A percentile compares a stretch with the other conserved stretches of the same genome.
Evolutionary conservation across 1,140 invertebrate species (phyloP).

Genomic region (Muscidifurax raptorellus): DNA sequence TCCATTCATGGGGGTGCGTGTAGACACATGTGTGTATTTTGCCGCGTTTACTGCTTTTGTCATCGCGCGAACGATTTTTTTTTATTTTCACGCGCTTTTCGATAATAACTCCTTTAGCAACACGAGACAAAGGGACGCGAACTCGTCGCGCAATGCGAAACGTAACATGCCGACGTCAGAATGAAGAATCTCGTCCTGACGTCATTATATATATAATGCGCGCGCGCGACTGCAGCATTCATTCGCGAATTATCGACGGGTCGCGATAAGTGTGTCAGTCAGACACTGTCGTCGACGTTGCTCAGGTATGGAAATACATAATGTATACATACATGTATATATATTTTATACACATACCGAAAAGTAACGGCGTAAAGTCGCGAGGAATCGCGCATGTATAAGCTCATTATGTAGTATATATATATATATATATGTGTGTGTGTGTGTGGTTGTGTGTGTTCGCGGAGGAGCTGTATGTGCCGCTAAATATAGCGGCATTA

Average conservation of each 20-base stretch:
- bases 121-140: too few species aligned
- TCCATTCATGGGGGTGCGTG: background rate
- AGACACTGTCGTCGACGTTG: background rate
- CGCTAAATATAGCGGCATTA: constrained; percentile 41
- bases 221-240: background rate
- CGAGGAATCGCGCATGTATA: background rate
- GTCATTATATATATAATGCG: too few species aligned
- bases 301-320: background rate
- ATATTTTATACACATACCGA: background rate
- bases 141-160: too few species aligned
- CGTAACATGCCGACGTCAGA: background rate
- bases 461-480: background rate
- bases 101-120: too few species aligned
- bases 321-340: background rate
- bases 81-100: too few species aligned
- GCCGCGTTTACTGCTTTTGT: too few species aligned
- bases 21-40: background rate
- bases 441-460: too few species aligned
- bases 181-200: background rate
- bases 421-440: too few species aligned
- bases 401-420: background rate
- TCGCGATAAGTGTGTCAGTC: background rate
- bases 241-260: background rate
- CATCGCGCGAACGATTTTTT: too few species aligned
- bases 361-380: background rate